phyloP scores from a whole-genome alignment of 2,113 vertebrate species.

The Ailurus styani region DNA sequence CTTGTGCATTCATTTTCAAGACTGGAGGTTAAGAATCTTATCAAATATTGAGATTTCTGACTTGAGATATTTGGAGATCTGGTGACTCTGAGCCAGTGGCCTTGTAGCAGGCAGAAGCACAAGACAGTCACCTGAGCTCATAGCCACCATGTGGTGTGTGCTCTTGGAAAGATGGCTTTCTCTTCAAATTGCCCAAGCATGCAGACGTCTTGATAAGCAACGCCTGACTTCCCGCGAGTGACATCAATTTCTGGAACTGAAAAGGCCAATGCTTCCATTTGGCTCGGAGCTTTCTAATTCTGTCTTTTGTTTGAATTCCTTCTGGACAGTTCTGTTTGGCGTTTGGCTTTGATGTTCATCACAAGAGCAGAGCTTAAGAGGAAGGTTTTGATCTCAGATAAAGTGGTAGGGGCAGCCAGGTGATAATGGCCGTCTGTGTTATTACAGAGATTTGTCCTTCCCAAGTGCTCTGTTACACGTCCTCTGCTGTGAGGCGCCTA shows the following conservation, averaged over 20 bases:
- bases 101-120: background rate
- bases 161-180: background rate
- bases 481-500: background rate
- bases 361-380: background rate
- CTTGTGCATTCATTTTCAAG: background rate
- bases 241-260: background rate
- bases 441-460: background rate
- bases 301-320: background rate
- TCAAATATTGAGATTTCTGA: background rate
- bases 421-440: background rate
- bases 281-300: background rate
- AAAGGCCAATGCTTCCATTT: background rate
- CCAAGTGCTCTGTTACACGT: rapidly evolving
- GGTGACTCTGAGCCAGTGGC: background rate
- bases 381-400: background rate
- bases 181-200: too few species aligned
- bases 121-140: background rate
- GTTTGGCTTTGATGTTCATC: background rate
- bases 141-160: background rate
- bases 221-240: background rate
- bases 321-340: background rate
- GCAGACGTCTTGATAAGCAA: background rate
- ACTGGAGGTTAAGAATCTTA: background rate
- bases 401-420: background rate
- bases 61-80: background rate